Percentiles rank a stretch among this genome's conserved stretches.
These are phyloP conservation scores for Pangasius krempfi DNA, from an alignment of 2,797 vertebrate species.

Conservation along the genomic window DNA sequence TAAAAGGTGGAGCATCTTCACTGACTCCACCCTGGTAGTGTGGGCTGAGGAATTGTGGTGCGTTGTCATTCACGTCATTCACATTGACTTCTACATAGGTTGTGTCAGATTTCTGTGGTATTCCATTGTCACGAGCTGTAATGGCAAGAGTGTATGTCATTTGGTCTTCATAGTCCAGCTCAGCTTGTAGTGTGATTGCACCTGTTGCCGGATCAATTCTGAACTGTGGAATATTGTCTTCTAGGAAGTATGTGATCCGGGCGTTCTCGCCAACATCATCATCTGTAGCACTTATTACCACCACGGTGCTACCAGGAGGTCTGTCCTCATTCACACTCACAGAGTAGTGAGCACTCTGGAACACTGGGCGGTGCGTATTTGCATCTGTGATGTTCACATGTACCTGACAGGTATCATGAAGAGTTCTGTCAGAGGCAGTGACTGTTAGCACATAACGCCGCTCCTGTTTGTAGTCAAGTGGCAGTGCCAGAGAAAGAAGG, in stretches of 20 bases:
- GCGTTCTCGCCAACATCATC: constrained; percentile 97
- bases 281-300: constrained; percentile 94
- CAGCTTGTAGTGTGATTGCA: constrained; percentile 92
- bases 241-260: constrained; percentile 91
- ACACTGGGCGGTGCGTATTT: constrained; percentile 95
- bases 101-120: constrained; percentile 97
- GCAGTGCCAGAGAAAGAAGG: constrained; percentile 89
- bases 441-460: constrained; percentile 92
- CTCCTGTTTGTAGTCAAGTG: constrained; percentile 97
- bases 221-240: constrained; percentile 96
- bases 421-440: constrained; percentile 94
- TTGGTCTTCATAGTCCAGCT: constrained; percentile 96
- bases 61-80: constrained; percentile 95
- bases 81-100: constrained; percentile 98
- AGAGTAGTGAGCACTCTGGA: constrained; percentile 96
- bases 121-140: constrained; percentile 96
- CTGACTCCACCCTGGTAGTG: constrained; percentile 93
- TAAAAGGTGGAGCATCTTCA: constrained; percentile 95
- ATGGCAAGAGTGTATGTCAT: constrained; percentile 96
- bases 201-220: constrained; percentile 88
- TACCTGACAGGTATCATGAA: constrained; percentile 93
- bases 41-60: constrained; percentile 92
- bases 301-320: constrained; percentile 91
- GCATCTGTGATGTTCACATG: constrained; percentile 98
- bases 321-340: constrained; percentile 93